Evolutionary conservation across 2,888 invertebrate genomes (phyloP).

Genomic region (Calameuta pallipes): DNA sequence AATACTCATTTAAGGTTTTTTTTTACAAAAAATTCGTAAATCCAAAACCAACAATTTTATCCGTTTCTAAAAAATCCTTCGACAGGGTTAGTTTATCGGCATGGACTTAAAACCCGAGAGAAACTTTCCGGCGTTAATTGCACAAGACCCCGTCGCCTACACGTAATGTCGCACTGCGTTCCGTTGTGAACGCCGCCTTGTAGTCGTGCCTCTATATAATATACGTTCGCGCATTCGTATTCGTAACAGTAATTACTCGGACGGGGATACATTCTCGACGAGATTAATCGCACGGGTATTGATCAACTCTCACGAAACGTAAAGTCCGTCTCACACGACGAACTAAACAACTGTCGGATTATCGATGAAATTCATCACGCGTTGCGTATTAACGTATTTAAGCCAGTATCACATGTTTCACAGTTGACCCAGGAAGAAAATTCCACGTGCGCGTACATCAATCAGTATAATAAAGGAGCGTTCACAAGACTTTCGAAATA

Average conservation of each 20-base stretch:
- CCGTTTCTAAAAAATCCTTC: background rate
- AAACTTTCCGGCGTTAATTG: background rate
- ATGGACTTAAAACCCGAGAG: background rate
- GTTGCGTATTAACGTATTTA: background rate
- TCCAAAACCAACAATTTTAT: background rate
- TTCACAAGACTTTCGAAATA: background rate
- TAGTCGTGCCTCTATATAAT: background rate
- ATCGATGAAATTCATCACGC: background rate
- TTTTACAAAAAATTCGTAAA: background rate
- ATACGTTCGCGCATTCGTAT: conserved; percentile 20
- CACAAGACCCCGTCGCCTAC: background rate
- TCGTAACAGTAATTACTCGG: conserved; percentile 37
- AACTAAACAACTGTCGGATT: background rate
- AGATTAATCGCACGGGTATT: conserved; percentile 39
- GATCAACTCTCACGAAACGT: conserved; percentile 36
- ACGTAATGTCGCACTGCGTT: background rate
- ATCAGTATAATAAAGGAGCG: background rate
- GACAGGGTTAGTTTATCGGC: background rate
- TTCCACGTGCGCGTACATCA: background rate
- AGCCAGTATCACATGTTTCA: background rate
- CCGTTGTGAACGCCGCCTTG: background rate
- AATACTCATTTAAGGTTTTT: background rate
- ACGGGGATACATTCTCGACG: conserved; percentile 34
- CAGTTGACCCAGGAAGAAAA: background rate
- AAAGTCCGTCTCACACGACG: conserved; percentile 22